phyloP scores from a whole-genome alignment of 2,888 invertebrate genomes.

The Pollenia angustigena region DNA sequence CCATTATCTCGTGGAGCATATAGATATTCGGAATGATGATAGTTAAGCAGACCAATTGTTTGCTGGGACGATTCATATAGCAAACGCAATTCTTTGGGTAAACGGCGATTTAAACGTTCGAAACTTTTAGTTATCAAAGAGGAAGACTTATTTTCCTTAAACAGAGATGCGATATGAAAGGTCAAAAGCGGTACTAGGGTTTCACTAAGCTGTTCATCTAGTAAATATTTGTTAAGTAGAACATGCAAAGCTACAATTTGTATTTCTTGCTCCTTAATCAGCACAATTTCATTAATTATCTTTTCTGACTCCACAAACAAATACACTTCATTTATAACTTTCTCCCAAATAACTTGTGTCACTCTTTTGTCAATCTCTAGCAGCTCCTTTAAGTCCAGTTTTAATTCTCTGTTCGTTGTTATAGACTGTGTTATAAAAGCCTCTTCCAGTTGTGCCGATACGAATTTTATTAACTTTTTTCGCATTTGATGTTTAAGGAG shows the following conservation, averaged over 20 bases:
- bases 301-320: constrained; percentile 52
- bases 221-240: constrained; percentile 35
- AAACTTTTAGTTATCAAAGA: not conserved
- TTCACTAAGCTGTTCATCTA: not conserved
- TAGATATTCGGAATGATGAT: constrained; percentile 68
- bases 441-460: constrained; percentile 63
- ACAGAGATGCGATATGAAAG: not conserved
- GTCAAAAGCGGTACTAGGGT: constrained; percentile 36
- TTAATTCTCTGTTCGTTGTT: constrained; percentile 32
- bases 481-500: constrained; percentile 67
- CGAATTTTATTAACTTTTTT: constrained; percentile 55
- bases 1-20: constrained; percentile 74
- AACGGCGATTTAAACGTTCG: not conserved
- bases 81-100: constrained; percentile 44
- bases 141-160: not conserved
- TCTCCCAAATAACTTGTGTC: constrained; percentile 60
- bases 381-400: constrained; percentile 43
- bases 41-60: constrained; percentile 61
- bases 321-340: constrained; percentile 63
- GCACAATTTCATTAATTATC: constrained; percentile 41
- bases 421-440: constrained; percentile 50
- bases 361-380: constrained; percentile 51
- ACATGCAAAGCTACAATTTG: constrained; percentile 34
- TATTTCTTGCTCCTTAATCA: constrained; percentile 12
- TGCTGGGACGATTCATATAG: constrained; percentile 35